Base-by-base conservation (phyloP, 2,888 invertebrate genomes). In the Hyppa rectilinea region DNA sequence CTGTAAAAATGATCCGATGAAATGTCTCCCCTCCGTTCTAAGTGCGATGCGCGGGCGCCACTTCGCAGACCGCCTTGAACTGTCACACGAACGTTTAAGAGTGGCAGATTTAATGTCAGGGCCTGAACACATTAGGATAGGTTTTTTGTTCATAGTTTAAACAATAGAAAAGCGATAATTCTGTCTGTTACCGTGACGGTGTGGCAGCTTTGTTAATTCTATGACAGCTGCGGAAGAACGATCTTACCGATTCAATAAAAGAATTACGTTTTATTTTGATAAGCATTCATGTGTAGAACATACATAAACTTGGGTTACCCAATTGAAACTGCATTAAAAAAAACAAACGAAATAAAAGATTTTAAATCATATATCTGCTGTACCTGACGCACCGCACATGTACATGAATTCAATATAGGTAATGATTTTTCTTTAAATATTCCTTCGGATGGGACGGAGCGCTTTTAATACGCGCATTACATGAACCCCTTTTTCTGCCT, bases 1-100 rank as follows among this genome's bases (percentile, higher is more conserved):
- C 94, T 94, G 94, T 93, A 92, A 93, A 94, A 93, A 92, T 92
- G 88, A 93, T 92, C 89, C 82, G 84, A 86, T 90, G 85, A 90
- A 89, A 91, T 89, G 80, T 86, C 86, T 85, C 88, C 87, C 86
- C 88, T 74, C 85, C 85, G 87, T 73, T 72, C 73, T 71, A 75
- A 81, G 68, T 81, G 82, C 70, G 84, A 78, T 81, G 83, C 84
- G 82, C 90, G 87, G 89, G 90, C 91, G 91, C 91, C 89, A 85
- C 85, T 70, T 38, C 55, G 45, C 69, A 65, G 71, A 74, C 78
- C 83, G 84, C 88, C 93, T 94, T 94, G 92, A 92, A 91, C 92
- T 93, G 94, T 93, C 94, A 89, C 80, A 88, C 77, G 83, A 86
- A 81, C 87, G 87, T 88, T 75, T 90, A 90, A 89, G 86, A 90